These are phyloP conservation scores for Protonibea diacanthus DNA, from an alignment of 2,797 vertebrate genomes.

Conservation along the genomic window DNA sequence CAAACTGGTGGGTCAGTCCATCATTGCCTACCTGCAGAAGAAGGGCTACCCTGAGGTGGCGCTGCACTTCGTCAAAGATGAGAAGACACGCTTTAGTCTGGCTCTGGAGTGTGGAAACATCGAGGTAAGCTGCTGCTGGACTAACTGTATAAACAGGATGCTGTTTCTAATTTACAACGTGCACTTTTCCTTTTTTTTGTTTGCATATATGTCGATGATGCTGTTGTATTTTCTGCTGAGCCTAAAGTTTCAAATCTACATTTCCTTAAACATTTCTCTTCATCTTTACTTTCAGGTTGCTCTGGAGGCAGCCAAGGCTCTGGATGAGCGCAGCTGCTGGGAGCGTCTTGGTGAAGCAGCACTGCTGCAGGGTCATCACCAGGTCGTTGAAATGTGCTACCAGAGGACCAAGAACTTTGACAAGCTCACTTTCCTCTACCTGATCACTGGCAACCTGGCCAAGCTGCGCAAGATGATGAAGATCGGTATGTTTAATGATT, in stretches of 20 bases:
- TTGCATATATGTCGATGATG: too few species aligned
- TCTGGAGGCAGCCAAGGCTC: constrained; percentile 95
- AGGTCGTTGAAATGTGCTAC: constrained; percentile 99
- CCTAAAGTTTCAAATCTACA: neutral
- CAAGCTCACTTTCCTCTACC: constrained; percentile 96
- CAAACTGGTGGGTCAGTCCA: constrained; percentile 97
- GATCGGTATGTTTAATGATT: constrained; percentile 85
- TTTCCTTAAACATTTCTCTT: neutral
- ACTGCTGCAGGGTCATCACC: constrained; percentile 96
- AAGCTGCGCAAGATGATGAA: constrained; percentile 99
- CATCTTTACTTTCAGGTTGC: constrained; percentile 86
- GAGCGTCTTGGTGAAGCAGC: constrained; percentile 96
- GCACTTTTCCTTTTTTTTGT: neutral
- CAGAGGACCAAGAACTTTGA: constrained; percentile 99
- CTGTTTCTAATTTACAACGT: neutral
- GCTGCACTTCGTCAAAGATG: constrained; percentile 97
- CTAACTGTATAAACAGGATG: too few species aligned
- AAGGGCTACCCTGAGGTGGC: constrained; percentile 98
- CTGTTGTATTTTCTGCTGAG: neutral
- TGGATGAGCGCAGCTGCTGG: constrained; percentile 97
- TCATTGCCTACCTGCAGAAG: constrained; percentile 98
- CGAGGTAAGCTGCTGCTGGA: constrained; percentile 84
- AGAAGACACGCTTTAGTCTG: constrained; percentile 96
- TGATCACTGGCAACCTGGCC: constrained; percentile 96
- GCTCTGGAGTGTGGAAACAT: constrained; percentile 98